Conservation (phyloP, 1,140 invertebrate species). For the Brachionus koreanus region DNA sequence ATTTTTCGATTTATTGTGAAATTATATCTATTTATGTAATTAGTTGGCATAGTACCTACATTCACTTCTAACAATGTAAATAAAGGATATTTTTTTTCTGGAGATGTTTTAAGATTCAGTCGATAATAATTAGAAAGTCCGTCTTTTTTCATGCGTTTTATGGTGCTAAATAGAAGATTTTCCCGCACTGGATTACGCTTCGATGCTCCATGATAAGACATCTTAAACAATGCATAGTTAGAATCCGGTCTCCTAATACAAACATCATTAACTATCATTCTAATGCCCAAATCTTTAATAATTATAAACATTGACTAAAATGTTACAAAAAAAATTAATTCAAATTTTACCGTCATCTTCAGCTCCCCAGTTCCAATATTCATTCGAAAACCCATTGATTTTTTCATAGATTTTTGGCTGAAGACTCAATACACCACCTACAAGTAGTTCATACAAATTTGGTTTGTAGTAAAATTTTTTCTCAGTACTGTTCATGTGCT, state of each 20-base stretch:
- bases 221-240: not conserved
- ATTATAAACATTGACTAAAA: not conserved
- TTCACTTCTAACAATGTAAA: not conserved
- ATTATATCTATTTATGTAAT: not conserved
- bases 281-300: constrained; percentile 10
- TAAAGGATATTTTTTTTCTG: not conserved
- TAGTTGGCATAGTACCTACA: not conserved
- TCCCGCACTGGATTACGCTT: not conserved
- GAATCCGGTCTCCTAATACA: constrained; percentile 1
- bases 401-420: constrained; percentile 64
- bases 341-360: constrained; percentile 50
- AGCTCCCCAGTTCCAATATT: constrained; percentile 74
- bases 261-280: constrained; percentile 21
- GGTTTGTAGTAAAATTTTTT: not conserved
- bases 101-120: not conserved
- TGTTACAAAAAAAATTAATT: not conserved
- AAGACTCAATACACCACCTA: constrained; percentile 68
- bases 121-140: not conserved
- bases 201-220: not conserved
- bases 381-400: constrained; percentile 86
- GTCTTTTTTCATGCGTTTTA: constrained; percentile 21
- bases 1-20: not conserved
- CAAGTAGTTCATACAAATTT: constrained; percentile 78
- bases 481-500: not conserved
- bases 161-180: not conserved